These are phyloP conservation scores for Automeris io DNA, from an alignment of 2,888 invertebrate species.

Conservation along the genomic window DNA sequence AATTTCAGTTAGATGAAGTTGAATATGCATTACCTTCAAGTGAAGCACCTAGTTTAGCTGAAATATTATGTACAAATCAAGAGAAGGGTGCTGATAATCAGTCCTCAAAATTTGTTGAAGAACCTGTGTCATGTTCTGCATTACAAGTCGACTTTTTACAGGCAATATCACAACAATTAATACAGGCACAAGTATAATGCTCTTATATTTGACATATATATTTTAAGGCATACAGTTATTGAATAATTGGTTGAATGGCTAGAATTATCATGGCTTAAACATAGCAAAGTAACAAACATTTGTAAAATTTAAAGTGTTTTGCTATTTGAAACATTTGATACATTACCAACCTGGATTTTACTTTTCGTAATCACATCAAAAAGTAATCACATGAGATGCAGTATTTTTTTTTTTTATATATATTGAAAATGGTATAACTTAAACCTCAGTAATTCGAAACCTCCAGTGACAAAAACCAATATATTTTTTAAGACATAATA, in stretches of 20 bases:
- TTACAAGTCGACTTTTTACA: conserved; percentile 81
- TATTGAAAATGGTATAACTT: no score
- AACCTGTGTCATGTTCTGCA: conserved; percentile 54
- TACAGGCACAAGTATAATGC: conserved; percentile 86
- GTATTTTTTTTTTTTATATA: no score
- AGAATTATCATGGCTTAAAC: neutral
- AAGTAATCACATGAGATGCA: no score
- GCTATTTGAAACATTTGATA: no score
- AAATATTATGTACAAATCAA: conserved; percentile 51
- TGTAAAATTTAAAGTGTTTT: no score
- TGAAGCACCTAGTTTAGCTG: conserved; percentile 64
- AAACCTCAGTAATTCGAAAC: no score
- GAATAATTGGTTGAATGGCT: neutral
- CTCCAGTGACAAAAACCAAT: no score
- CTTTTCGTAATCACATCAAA: no score
- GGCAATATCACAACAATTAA: conserved; percentile 91
- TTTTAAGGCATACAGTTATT: neutral
- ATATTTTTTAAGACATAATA: conserved; percentile 2
- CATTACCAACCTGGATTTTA: no score
- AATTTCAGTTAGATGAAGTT: conserved; percentile 60
- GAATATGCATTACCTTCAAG: conserved; percentile 67
- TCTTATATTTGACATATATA: neutral
- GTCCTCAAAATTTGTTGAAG: conserved; percentile 30
- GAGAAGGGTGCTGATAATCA: conserved; percentile 29
- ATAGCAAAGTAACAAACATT: neutral